These are phyloP conservation scores for Nebria salina DNA, from an alignment of 2,888 invertebrate species.

Conservation along the genomic window DNA sequence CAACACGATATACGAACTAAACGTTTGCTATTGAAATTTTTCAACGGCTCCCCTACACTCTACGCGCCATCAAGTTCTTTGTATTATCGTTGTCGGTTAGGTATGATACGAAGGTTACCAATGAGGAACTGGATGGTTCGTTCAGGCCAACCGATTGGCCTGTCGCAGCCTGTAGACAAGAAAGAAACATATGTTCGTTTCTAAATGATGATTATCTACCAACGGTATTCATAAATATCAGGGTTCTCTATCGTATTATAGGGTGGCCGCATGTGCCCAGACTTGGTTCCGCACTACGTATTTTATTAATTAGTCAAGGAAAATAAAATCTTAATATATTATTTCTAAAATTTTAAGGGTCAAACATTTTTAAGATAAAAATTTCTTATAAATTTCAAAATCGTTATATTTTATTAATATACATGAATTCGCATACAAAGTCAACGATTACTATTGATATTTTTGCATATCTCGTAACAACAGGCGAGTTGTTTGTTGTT, in stretches of 20 bases:
- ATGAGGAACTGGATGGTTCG: neutral
- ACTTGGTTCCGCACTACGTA: too few relatives aligned
- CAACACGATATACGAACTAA: neutral
- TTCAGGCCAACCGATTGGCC: neutral
- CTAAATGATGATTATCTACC: neutral
- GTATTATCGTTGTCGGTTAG: neutral
- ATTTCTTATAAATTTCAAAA: too few relatives aligned
- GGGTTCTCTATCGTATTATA: conserved; percentile 3
- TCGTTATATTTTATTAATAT: too few relatives aligned
- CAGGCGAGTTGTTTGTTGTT: too few relatives aligned
- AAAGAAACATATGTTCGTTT: neutral
- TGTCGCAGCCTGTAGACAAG: neutral
- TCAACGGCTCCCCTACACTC: neutral
- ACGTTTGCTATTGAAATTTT: neutral
- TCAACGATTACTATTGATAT: too few relatives aligned
- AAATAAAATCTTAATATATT: too few relatives aligned
- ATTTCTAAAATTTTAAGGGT: too few relatives aligned
- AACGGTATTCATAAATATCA: neutral
- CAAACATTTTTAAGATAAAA: too few relatives aligned
- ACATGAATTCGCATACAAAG: too few relatives aligned
- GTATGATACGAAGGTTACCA: neutral
- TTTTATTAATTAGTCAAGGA: too few relatives aligned
- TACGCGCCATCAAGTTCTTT: neutral
- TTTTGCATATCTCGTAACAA: too few relatives aligned
- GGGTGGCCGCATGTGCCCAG: neutral